Base-by-base conservation (phyloP, 2,113 vertebrate genomes). In the Mus spicilegus region DNA sequence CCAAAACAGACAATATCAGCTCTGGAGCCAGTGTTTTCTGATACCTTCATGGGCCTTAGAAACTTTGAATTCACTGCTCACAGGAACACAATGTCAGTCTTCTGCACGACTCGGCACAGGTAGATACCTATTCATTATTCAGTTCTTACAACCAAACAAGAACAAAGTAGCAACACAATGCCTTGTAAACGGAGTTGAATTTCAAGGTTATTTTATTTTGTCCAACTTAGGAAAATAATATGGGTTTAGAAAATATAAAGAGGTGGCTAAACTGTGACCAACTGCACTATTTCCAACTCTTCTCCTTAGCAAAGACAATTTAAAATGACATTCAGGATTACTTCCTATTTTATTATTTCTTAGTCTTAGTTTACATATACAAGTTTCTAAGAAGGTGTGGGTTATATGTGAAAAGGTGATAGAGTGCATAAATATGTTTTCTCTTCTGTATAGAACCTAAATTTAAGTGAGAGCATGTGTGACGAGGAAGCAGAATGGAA, bases 61-160 rank as follows among this genome's bases (percentile, higher is more conserved):
- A 93, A 95, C 65, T 85, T 87, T 85, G 85, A 87, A 85, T 95
- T 75, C 49, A 88, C 56, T 91, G 80, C 94, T 95, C 94, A 93
- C 77, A 95, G 92, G 88, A 96, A 97, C 80, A 87, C 39, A 63
- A 11, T 0, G 0, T 90, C 67, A 70, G 7, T 86, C 42, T 90
- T 85, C 39, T 92, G 73, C 92, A 92, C 67, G 63, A 80, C n/a
- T 91, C 82, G 70, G 30, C 87, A 81, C 26, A 70, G 14, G 80
- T 93, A 76, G 13, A 75, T 33, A 10, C 17, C 46, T 92, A 63
- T 75, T 22, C 36, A 30, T 51, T n/a, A 14, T 86, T 85, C 78
- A 77, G n/a, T 72, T 87, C 28, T 76, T 80, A 81, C 2, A 86
- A 67, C 30, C 33, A 61, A 87, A 77, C 84, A 88, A 22, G 14